Evolutionary conservation across 2,888 invertebrate genomes (phyloP).

Genomic region (Conomelus anceps): DNA sequence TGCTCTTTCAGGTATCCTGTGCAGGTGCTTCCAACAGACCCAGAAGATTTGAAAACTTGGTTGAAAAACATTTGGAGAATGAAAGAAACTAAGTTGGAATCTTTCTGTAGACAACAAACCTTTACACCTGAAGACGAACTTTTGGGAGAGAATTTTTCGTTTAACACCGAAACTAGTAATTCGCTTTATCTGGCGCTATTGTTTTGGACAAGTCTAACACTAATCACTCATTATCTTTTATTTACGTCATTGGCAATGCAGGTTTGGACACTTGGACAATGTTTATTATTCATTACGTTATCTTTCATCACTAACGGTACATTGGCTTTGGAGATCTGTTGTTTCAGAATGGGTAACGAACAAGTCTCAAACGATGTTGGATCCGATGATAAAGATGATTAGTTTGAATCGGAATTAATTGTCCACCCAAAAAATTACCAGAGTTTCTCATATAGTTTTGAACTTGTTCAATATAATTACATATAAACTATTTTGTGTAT

Average conservation of each 20-base stretch:
- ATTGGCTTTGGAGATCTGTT: conserved; percentile 26
- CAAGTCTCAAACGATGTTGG: background rate
- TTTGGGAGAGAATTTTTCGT: background rate
- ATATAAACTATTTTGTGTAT: background rate
- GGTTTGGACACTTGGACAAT: conserved; percentile 25
- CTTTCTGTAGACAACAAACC: conserved; percentile 52
- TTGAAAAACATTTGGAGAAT: conserved; percentile 58
- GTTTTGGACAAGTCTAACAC: conserved; percentile 52
- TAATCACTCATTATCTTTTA: conserved; percentile 24
- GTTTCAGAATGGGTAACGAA: background rate
- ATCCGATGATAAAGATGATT: background rate
- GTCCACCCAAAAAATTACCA: background rate
- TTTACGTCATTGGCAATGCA: conserved; percentile 22
- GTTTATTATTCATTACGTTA: conserved; percentile 25
- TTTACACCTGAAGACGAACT: conserved; percentile 36
- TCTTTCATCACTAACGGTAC: conserved; percentile 30
- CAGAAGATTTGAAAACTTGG: conserved; percentile 54
- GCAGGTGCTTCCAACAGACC: conserved; percentile 52
- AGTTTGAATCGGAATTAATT: too few relatives aligned
- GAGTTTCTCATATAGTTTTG: background rate
- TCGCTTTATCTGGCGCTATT: conserved; percentile 50
- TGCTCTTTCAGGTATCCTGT: conserved; percentile 50
- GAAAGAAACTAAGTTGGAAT: conserved; percentile 55
- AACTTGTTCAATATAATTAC: too few relatives aligned
- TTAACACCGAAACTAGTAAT: conserved; percentile 37